Percentiles rank a stretch among this genome's conserved stretches.
These are phyloP conservation scores for Eurypyga helias DNA, from an alignment of 2,113 vertebrate species.

Conservation along the genomic window DNA sequence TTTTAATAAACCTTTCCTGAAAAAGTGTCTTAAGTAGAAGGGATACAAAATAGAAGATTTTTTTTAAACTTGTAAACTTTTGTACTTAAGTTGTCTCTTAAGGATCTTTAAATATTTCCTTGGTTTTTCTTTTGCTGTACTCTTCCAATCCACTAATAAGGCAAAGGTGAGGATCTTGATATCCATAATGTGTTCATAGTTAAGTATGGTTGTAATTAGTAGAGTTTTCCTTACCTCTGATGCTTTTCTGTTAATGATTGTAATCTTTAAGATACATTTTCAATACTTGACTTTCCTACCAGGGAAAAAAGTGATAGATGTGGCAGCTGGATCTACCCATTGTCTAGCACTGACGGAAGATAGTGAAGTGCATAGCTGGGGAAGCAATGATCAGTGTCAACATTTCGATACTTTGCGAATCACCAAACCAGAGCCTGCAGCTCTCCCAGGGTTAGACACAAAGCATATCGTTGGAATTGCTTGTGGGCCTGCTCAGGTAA, in stretches of 20 bases:
- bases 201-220: neutral
- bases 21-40: neutral
- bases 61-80: neutral
- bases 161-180: neutral
- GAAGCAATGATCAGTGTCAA: slow-evolving; percentile 96
- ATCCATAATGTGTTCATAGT: neutral
- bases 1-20: neutral
- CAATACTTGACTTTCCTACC: neutral
- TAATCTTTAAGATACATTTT: neutral
- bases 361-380: slow-evolving; percentile 97
- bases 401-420: slow-evolving; percentile 96
- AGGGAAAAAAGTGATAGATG: slow-evolving; percentile 97
- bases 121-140: neutral
- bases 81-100: neutral
- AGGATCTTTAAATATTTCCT: neutral
- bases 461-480: slow-evolving; percentile 96
- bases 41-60: neutral
- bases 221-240: neutral
- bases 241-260: neutral
- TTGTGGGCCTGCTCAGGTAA: slow-evolving; percentile 95
- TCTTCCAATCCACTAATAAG: neutral
- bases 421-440: slow-evolving; percentile 93
- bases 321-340: slow-evolving; percentile 95
- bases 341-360: slow-evolving; percentile 95
- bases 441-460: slow-evolving; percentile 90